Conservation (phyloP, 2,797 vertebrate genomes). For the Potorous gilbertii region DNA sequence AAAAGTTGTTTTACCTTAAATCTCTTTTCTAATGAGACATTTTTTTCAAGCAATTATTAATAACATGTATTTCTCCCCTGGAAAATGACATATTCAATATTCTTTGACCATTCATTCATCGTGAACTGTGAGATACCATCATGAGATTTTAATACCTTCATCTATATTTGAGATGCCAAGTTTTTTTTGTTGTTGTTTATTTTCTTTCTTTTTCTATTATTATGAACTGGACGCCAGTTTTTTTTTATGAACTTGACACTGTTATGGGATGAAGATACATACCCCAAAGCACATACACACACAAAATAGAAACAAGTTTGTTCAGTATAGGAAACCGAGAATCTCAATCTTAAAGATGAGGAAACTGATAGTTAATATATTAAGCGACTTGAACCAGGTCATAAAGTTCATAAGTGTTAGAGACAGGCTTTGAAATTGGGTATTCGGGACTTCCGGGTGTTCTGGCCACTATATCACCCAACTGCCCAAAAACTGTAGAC, state of each 20-base stretch:
- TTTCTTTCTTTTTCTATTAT: neutral
- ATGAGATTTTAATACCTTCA: neutral
- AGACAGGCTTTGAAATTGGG: neutral
- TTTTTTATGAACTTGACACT: neutral
- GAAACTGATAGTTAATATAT: neutral
- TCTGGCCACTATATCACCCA: neutral
- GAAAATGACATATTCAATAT: neutral
- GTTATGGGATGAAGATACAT: neutral
- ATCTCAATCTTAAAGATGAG: neutral
- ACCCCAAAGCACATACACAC: no score
- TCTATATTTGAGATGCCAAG: neutral
- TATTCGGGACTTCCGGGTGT: neutral
- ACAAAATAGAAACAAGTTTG: neutral
- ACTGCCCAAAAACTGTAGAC: neutral
- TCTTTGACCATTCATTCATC: neutral
- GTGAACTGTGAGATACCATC: neutral
- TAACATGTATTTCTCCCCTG: neutral
- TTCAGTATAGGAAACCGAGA: neutral
- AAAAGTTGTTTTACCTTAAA: neutral
- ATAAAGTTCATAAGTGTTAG: neutral
- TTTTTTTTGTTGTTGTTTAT: neutral
- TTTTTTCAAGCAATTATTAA: neutral
- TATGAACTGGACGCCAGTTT: neutral
- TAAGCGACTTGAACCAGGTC: neutral
- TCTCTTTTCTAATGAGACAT: neutral